Percentiles rank a stretch among this genome's conserved stretches.
These are phyloP conservation scores for Phaethornis superciliosus DNA, from an alignment of 2,113 vertebrate genomes.

Conservation along the genomic window DNA sequence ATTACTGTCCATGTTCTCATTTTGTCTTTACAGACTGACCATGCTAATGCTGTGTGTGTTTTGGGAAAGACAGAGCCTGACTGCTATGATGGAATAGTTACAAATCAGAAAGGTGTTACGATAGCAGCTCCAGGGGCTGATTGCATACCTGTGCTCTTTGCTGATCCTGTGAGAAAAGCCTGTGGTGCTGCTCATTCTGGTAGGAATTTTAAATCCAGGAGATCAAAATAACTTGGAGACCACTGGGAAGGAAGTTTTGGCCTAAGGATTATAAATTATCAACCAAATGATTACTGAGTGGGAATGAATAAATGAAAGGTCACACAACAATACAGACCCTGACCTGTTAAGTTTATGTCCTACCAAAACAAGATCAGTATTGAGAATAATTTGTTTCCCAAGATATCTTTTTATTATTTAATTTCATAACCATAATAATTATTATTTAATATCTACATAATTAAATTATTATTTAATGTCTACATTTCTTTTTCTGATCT, in stretches of 20 bases:
- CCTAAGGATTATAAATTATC: not conserved
- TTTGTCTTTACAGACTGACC: constrained; percentile 78
- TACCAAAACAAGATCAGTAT: not conserved
- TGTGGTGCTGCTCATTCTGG: constrained; percentile 93
- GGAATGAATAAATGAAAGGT: not conserved
- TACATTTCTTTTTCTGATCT: not conserved
- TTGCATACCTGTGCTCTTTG: constrained; percentile 91
- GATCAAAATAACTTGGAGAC: not conserved
- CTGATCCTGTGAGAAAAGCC: constrained; percentile 86
- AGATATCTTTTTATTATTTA: not conserved
- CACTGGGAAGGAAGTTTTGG: not conserved
- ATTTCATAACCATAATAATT: not conserved
- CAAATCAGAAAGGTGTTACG: constrained; percentile 80
- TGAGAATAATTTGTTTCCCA: not conserved
- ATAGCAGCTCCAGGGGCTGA: constrained; percentile 91
- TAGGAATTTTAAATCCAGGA: constrained; percentile 46
- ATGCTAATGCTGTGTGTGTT: constrained; percentile 83
- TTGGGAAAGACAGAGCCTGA: constrained; percentile 83
- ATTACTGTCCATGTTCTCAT: not conserved
- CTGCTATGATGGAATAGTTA: constrained; percentile 89
- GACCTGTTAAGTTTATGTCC: not conserved
- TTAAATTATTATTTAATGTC: not conserved
- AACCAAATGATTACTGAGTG: not conserved
- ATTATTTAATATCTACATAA: not conserved
- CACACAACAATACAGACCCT: not conserved